Evolutionary conservation across 2,888 invertebrate species (phyloP).

Genomic region (Perizoma affinitatum): DNA sequence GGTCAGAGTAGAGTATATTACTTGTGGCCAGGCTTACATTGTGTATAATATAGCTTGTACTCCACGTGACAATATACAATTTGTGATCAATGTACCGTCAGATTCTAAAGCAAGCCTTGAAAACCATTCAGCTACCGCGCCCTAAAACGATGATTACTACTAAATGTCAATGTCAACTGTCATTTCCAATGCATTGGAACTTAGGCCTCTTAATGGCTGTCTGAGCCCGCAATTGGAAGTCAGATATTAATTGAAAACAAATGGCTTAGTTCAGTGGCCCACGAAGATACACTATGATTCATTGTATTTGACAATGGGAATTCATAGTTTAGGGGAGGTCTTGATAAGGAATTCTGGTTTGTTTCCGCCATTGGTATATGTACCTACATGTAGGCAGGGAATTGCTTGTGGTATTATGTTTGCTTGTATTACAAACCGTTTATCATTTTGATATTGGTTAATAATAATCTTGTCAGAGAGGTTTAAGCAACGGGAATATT

Average conservation of each 20-base stretch:
- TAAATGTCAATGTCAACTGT: slow-evolving; percentile 28
- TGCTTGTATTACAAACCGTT: slow-evolving; percentile 3
- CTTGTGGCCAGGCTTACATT: no score
- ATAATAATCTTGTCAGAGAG: no score
- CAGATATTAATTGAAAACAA: slow-evolving; percentile 43
- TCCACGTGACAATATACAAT: no score
- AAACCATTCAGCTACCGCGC: slow-evolving; percentile 9
- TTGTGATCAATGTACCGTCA: background rate
- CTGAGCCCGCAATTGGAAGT: slow-evolving; percentile 27
- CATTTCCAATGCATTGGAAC: slow-evolving; percentile 23
- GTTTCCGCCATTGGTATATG: slow-evolving; percentile 17
- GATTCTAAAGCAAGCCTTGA: background rate
- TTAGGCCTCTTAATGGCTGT: slow-evolving; percentile 27
- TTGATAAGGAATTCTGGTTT: slow-evolving; percentile 25
- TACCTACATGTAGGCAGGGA: slow-evolving; percentile 1
- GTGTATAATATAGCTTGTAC: no score
- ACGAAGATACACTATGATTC: slow-evolving; percentile 42
- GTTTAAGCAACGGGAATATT: no score
- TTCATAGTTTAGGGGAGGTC: slow-evolving; percentile 18
- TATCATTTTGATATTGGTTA: slow-evolving; percentile 2
- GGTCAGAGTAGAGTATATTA: no score
- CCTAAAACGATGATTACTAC: slow-evolving; percentile 9
- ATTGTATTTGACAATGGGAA: slow-evolving; percentile 38
- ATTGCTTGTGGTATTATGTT: slow-evolving; percentile 3
- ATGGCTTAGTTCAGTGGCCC: slow-evolving; percentile 41